phyloP scores from a whole-genome alignment of 2,888 invertebrate genomes.

The Drosophila neoperkinsi region DNA sequence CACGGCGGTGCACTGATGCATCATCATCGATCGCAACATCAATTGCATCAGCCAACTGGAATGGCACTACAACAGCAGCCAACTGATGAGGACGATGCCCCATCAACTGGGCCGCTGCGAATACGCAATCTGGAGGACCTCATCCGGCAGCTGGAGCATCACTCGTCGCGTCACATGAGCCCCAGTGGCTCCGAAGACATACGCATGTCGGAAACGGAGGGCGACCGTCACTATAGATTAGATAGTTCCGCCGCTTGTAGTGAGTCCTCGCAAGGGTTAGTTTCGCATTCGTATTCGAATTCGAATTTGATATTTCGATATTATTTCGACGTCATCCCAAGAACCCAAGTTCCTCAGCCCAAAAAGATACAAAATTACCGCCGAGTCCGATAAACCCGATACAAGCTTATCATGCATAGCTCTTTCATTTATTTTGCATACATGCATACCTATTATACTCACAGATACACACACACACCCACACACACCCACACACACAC shows the following conservation, averaged over 20 bases:
- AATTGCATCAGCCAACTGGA: conserved; percentile 84
- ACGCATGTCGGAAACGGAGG: conserved; percentile 93
- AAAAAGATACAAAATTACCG: conserved; percentile 4
- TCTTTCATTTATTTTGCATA: conserved; percentile 63
- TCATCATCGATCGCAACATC: conserved; percentile 82
- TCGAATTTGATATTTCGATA: conserved; percentile 12
- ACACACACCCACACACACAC: background rate
- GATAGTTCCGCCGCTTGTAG: conserved; percentile 91
- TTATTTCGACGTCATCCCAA: conserved; percentile 19
- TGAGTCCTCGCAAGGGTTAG: conserved; percentile 90
- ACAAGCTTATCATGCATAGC: conserved; percentile 55
- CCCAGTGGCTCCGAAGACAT: conserved; percentile 96
- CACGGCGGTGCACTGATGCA: conserved; percentile 84
- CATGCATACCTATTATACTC: conserved; percentile 4
- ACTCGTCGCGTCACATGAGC: conserved; percentile 94
- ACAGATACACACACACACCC: background rate
- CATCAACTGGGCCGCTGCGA: conserved; percentile 93
- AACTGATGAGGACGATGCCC: conserved; percentile 89
- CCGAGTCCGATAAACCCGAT: conserved; percentile 53
- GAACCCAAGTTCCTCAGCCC: conserved; percentile 7
- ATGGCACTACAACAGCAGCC: conserved; percentile 86
- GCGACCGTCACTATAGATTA: conserved; percentile 94
- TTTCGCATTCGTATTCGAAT: conserved; percentile 55
- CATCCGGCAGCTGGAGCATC: conserved; percentile 94
- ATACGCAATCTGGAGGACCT: conserved; percentile 96